Evolutionary conservation across 2,888 invertebrate species (phyloP).

Genomic region (Nebria brevicollis): DNA sequence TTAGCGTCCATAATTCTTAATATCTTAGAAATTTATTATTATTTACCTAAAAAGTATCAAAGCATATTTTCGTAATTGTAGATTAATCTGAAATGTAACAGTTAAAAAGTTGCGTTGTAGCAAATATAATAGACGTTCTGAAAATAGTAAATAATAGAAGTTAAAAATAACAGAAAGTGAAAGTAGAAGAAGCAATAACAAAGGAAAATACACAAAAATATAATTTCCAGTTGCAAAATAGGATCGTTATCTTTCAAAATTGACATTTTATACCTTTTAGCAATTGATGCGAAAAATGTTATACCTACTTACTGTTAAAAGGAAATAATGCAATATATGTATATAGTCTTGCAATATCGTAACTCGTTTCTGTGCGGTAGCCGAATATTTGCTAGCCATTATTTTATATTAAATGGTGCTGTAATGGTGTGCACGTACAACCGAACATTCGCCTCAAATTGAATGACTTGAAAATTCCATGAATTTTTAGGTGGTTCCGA

Average conservation of each 20-base stretch:
- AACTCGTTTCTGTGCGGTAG: not conserved
- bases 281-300: not conserved
- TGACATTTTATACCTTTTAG: not conserved
- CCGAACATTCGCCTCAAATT: constrained; percentile 20
- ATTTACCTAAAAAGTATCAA: too few species aligned
- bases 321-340: not conserved
- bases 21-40: too few species aligned
- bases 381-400: constrained; percentile 30
- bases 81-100: too few species aligned
- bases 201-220: not conserved
- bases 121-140: too few species aligned
- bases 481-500: constrained; percentile 38
- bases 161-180: too few species aligned
- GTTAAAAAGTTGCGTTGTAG: too few species aligned
- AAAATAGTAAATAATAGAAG: too few species aligned
- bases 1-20: too few species aligned
- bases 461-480: constrained; percentile 42
- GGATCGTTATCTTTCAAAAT: not conserved
- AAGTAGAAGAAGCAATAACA: too few species aligned
- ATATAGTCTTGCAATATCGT: not conserved
- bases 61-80: too few species aligned
- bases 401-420: constrained; percentile 22
- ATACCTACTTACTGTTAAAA: not conserved
- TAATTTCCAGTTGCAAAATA: not conserved
- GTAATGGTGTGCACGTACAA: constrained; percentile 18